Percentiles rank a stretch among this genome's conserved stretches.
These are phyloP conservation scores for Melanocharis versteri DNA, from an alignment of 2,113 vertebrate species.

Conservation along the genomic window DNA sequence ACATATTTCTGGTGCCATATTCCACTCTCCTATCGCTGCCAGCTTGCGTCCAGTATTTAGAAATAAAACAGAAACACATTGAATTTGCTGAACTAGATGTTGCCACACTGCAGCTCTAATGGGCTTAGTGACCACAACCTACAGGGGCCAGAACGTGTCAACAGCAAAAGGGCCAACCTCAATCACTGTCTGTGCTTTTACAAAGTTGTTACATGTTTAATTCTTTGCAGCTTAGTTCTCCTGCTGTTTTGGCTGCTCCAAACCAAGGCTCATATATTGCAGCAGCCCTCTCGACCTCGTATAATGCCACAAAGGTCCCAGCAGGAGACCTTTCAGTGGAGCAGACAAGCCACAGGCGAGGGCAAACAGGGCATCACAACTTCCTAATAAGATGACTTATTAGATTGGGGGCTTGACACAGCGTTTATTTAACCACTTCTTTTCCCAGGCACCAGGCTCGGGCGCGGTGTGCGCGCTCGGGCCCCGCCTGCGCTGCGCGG, in stretches of 20 bases:
- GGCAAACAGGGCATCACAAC: slow-evolving; percentile 66
- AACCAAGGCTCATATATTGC: slow-evolving; percentile 58
- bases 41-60: slow-evolving; percentile 59
- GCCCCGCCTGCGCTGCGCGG: background rate
- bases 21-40: slow-evolving; percentile 41
- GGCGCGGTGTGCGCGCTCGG: background rate
- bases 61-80: slow-evolving; percentile 78
- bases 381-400: slow-evolving; percentile 66
- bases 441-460: background rate
- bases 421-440: slow-evolving; percentile 63
- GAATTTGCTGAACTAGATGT: slow-evolving; percentile 70
- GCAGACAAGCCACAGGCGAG: slow-evolving; percentile 61
- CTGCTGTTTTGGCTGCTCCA: slow-evolving; percentile 68
- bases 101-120: slow-evolving; percentile 73
- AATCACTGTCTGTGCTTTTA: slow-evolving; percentile 70
- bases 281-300: slow-evolving; percentile 50
- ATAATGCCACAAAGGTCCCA: slow-evolving; percentile 51
- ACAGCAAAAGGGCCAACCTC: slow-evolving; percentile 72
- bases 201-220: slow-evolving; percentile 74
- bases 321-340: slow-evolving; percentile 65
- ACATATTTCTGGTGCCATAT: slow-evolving; percentile 54
- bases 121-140: slow-evolving; percentile 76
- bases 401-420: slow-evolving; percentile 57
- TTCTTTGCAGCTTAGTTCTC: slow-evolving; percentile 73
- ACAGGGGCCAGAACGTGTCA: slow-evolving; percentile 74